Base-by-base conservation (phyloP, 2,113 vertebrate species). In the Hippocampus comes region DNA sequence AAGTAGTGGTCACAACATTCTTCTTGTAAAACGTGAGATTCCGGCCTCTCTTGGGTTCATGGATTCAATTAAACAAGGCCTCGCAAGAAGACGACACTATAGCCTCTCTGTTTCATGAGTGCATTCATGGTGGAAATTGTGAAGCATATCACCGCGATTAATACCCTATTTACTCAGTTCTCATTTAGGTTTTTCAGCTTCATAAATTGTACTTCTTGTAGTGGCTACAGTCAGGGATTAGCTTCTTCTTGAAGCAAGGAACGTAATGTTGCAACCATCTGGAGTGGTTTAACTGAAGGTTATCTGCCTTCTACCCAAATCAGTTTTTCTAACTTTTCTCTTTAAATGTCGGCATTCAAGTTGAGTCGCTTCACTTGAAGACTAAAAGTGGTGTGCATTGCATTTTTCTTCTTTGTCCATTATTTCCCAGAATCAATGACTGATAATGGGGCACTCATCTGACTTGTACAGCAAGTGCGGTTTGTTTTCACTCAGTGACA, bases 101-200 rank as follows among this genome's bases (percentile, higher is more conserved):
- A 76, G 74, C 67, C 68, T 66, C 49, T 77, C 34, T 38, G 70
- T 76, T 74, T 83, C 64, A 84, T 79, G 81, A 87, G 81, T 86
- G 85, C 86, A 70, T 76, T 82, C 80, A 74, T 75, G 84, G 68
- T 83, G 86, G 88, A 90, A 90, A 86, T 87, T 84, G 68, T 89
- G 81, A 91, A 79, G 78, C 21, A 5, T 73, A 75, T 88, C 75
- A 69, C 55, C 72, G 64, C 67, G 48, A 75, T 76, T 78, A 57
- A 12, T 57, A 18, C 56, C 23, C 12, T 25, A 57, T 12, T 46
- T 46, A 46, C 43, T 46, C 43, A 12, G 10, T 46, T 46, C 14
- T 12, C 43, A 43, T 9, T 43, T 43, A 15, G 10, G 10, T 30
- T 27, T 30, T 4, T 18, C 0, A 56, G 21, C 34, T 38, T 5